A percentile compares a stretch with the other conserved stretches of the same genome.
phyloP scores from a whole-genome alignment of 2,888 invertebrate genomes.

The Spodoptera exigua region DNA sequence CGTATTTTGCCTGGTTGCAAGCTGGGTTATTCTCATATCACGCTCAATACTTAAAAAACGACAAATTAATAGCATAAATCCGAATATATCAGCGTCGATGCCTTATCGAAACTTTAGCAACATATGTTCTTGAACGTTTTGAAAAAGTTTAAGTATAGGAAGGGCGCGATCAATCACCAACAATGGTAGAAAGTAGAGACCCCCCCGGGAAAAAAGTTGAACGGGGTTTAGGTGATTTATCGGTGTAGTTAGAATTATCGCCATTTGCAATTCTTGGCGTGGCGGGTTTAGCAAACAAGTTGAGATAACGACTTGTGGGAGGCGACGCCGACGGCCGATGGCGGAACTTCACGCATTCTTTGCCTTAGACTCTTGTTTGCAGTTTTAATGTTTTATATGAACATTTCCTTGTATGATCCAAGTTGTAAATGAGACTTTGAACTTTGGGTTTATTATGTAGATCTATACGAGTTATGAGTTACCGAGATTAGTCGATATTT shows the following conservation, averaged over 20 bases:
- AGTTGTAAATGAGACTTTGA: too few relatives aligned
- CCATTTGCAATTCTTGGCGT: constrained; percentile 88
- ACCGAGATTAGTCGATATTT: too few relatives aligned
- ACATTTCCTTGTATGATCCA: background rate
- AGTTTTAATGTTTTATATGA: constrained; percentile 4
- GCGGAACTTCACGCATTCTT: constrained; percentile 46
- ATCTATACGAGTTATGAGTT: too few relatives aligned
- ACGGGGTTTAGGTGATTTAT: constrained; percentile 85
- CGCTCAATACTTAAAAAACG: constrained; percentile 39
- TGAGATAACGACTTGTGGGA: constrained; percentile 80
- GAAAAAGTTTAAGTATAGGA: constrained; percentile 77
- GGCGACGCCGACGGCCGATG: constrained; percentile 35
- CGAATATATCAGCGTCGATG: constrained; percentile 59
- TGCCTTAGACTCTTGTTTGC: constrained; percentile 25
- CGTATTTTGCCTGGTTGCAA: constrained; percentile 10
- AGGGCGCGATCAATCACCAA: constrained; percentile 84
- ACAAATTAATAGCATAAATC: constrained; percentile 69
- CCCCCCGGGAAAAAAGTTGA: constrained; percentile 84
- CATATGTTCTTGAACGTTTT: constrained; percentile 77
- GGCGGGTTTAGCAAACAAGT: constrained; percentile 80
- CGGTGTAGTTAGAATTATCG: constrained; percentile 87
- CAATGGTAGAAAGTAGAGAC: constrained; percentile 77
- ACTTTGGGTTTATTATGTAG: too few relatives aligned
- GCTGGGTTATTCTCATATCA: background rate
- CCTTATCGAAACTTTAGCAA: constrained; percentile 69